Conservation (phyloP, 1,140 invertebrate genomes). For the Tyrophagus putrescentiae region DNA sequence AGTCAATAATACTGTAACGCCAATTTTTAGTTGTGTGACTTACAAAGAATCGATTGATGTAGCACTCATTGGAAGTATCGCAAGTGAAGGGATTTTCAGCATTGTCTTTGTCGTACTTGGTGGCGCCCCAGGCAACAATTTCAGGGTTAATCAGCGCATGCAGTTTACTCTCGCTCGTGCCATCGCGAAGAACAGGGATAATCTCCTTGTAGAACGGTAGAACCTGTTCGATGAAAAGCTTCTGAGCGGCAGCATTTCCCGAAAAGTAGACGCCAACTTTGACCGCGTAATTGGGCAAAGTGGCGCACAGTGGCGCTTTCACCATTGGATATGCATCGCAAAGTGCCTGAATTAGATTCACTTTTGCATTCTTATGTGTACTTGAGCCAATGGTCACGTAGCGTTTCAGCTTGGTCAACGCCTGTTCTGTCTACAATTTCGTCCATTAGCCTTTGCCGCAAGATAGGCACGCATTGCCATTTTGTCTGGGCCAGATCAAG, state of each 20-base stretch:
- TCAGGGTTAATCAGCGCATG: neutral
- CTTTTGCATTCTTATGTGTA: neutral
- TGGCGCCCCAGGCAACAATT: constrained; percentile 8
- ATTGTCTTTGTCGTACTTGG: constrained; percentile 8
- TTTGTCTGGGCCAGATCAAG: neutral
- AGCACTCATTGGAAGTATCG: constrained; percentile 13
- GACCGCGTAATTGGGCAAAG: neutral
- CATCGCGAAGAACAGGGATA: too few relatives aligned
- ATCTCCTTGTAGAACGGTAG: constrained; percentile 1
- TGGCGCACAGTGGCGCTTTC: neutral
- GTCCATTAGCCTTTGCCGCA: too few relatives aligned
- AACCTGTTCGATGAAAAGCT: neutral
- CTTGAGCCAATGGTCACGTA: neutral
- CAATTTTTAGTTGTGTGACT: too few relatives aligned
- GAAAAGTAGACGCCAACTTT: constrained; percentile 9
- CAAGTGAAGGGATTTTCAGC: constrained; percentile 13
- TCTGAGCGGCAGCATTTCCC: neutral
- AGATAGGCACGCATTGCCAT: neutral
- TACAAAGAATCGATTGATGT: constrained; percentile 19
- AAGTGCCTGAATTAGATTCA: constrained; percentile 1
- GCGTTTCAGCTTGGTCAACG: too few relatives aligned
- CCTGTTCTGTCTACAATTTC: too few relatives aligned
- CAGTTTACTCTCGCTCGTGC: neutral
- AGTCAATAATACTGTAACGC: too few relatives aligned
- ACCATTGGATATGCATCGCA: constrained; percentile 10